Evolutionary conservation across 2,113 vertebrate species (phyloP).

Genomic region (Apodemus sylvaticus): DNA sequence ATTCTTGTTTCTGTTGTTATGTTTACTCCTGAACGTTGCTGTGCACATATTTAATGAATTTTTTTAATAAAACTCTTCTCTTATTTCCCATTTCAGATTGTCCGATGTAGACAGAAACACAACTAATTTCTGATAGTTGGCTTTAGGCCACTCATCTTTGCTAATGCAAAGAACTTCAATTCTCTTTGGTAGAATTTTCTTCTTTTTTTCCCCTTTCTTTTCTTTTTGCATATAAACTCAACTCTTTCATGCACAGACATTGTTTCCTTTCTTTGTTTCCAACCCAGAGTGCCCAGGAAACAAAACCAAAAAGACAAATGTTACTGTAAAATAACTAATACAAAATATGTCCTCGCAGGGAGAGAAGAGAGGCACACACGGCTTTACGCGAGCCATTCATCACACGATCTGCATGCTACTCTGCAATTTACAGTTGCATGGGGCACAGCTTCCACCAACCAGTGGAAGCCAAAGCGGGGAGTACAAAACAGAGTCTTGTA

Average conservation of each 20-base stretch:
- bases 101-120: neutral
- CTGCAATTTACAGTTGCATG: no score
- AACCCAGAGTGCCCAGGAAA: neutral
- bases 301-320: neutral
- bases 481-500: neutral
- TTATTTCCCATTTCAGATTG: neutral
- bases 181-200: neutral
- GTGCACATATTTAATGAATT: neutral
- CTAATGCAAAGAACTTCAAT: neutral
- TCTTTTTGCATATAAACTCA: neutral
- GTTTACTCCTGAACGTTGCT: neutral
- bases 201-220: no score
- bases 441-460: neutral
- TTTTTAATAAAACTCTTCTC: neutral
- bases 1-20: neutral
- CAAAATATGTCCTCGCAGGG: neutral
- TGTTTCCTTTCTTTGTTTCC: neutral
- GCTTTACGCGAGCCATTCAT: neutral
- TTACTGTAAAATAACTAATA: neutral
- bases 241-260: neutral
- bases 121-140: neutral
- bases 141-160: neutral
- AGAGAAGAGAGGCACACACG: neutral
- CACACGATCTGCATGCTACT: neutral
- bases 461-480: rapidly evolving